These are phyloP conservation scores for Liasis olivaceus DNA, from an alignment of 2,797 vertebrate genomes.

Conservation along the genomic window DNA sequence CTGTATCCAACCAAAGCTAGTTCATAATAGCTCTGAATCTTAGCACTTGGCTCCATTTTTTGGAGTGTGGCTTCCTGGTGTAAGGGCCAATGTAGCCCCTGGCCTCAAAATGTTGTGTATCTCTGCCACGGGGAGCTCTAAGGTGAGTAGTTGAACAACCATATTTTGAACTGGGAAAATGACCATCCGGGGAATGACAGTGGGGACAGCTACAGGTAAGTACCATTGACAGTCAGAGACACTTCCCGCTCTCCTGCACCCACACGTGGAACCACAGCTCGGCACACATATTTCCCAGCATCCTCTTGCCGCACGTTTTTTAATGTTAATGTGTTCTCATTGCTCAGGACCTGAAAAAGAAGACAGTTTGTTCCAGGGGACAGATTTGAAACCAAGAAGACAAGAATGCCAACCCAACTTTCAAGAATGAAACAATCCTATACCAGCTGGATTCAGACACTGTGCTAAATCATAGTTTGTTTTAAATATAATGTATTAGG, in stretches of 20 bases:
- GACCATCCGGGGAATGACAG: accelerated
- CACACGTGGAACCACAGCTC: conserved; percentile 93
- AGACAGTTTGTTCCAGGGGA: not conserved
- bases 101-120: not conserved
- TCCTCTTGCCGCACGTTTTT: conserved; percentile 95
- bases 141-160: not conserved
- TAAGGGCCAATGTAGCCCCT: not conserved
- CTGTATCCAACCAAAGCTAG: not conserved
- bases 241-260: conserved; percentile 94
- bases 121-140: not conserved
- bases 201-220: not conserved
- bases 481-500: not conserved
- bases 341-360: conserved; percentile 90
- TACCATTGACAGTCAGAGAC: conserved; percentile 96
- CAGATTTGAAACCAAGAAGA: not conserved
- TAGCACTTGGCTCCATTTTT: not conserved
- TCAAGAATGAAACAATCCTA: not conserved
- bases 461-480: not conserved
- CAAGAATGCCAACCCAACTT: not conserved
- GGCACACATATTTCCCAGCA: conserved; percentile 95
- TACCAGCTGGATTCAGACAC: not conserved
- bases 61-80: not conserved
- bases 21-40: not conserved
- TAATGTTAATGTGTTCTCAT: conserved; percentile 92
- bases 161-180: not conserved